These are phyloP conservation scores for Maniola hyperantus DNA, from an alignment of 2,888 invertebrate species.

Conservation along the genomic window DNA sequence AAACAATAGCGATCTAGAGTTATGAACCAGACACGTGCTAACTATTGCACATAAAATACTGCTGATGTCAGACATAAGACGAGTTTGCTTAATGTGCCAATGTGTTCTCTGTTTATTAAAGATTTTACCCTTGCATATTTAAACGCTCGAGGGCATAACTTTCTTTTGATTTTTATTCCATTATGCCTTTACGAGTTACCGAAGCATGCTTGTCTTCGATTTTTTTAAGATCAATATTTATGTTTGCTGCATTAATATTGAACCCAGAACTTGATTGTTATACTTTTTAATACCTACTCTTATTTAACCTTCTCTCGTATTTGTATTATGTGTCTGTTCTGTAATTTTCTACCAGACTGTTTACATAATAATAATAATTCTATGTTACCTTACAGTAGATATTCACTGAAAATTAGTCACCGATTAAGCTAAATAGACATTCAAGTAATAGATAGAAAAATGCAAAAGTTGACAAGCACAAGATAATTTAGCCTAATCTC, in stretches of 20 bases:
- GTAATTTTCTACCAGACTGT: background rate
- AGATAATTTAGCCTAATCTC: conserved; percentile 10
- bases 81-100: conserved; percentile 21
- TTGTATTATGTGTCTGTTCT: background rate
- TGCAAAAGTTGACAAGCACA: background rate
- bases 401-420: no score
- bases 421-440: background rate
- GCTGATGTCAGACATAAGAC: conserved; percentile 20
- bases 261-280: no score
- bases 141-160: background rate
- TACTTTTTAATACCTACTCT: no score
- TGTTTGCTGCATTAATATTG: no score
- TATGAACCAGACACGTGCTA: conserved; percentile 54
- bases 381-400: no score
- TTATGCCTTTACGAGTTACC: background rate
- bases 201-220: background rate
- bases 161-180: background rate
- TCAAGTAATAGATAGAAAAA: background rate
- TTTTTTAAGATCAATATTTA: background rate
- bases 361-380: no score
- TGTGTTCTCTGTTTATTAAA: conserved; percentile 19
- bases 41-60: conserved; percentile 35
- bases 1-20: conserved; percentile 62
- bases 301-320: background rate
- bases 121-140: conserved; percentile 16